Base-by-base conservation (phyloP, 2,113 vertebrate species). In the Oncorhynchus mykiss region DNA sequence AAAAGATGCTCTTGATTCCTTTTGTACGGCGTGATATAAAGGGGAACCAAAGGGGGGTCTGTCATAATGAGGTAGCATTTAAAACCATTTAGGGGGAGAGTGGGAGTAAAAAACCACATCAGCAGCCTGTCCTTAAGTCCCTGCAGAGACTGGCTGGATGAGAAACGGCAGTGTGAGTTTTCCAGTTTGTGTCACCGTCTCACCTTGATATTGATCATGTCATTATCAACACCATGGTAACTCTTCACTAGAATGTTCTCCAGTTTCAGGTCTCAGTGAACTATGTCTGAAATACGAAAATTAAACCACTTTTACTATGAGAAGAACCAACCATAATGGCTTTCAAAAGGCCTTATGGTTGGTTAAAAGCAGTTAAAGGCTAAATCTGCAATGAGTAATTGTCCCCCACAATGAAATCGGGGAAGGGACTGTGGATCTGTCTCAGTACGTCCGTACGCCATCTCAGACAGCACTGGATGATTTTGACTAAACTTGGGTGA, bases 211-310 rank as follows among this genome's bases (percentile, higher is more conserved):
- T 94, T 94, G 88, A 95, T 92, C 82, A 87, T 89, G 87, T 92
- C 88, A 65, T 93, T 90, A 82, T 88, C 86, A 75, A 89, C 90
- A 83, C 88, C 80, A 24, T 88, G 92, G 88, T 84, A 89, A 87
- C 93, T 95, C 92, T 96, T 96, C 90, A 96, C 92, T 78, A 96
- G 93, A 92, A 97, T 95, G 88, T 96, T 97, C 89, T 96, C 95
- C 88, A 96, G 88, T 89, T 98, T 97, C 83, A 97, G 92, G 90
- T 96, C 94, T 77, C 95, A 90, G 67, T 91, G 93, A 81, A 95
- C 90, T 84, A 95, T 96, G 90, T 94, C 96, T 97, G 90, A 64
- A 88, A 92, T 92, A 89, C 39, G 77, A 85, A 73, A 78, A 74
- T 74, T 11, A 83, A 76, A 57, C 11, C 45, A 69, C 59, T 14